Conservation (phyloP, 2,888 invertebrate species). For the Aspidapion aeneum region DNA sequence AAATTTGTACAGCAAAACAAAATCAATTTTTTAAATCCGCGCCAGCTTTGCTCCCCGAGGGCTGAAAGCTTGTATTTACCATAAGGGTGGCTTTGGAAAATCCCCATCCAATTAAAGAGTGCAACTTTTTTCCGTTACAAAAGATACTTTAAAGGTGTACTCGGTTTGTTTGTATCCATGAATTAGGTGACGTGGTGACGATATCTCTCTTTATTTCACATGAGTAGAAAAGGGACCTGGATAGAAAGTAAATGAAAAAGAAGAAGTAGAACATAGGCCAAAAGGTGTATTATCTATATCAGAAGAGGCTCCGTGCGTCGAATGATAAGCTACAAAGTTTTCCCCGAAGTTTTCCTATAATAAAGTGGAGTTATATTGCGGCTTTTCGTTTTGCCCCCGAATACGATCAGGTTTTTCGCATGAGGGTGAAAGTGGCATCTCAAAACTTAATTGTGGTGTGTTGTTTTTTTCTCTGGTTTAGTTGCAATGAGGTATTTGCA, state of each 20-base stretch:
- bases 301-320: constrained; percentile 27
- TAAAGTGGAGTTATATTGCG: constrained; percentile 17
- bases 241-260: background rate
- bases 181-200: background rate
- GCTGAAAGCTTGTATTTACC: background rate
- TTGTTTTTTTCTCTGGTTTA: no score
- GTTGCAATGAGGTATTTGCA: no score
- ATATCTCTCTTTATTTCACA: background rate
- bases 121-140: constrained; percentile 20
- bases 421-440: no score
- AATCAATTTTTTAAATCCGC: constrained; percentile 24
- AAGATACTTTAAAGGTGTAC: background rate
- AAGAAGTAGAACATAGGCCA: background rate
- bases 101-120: constrained; percentile 25
- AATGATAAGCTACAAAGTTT: constrained; percentile 30
- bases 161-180: background rate
- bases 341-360: constrained; percentile 30
- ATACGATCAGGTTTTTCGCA: no score
- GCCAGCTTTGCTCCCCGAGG: background rate
- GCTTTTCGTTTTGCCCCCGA: background rate
- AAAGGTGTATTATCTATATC: background rate
- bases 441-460: no score
- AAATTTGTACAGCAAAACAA: background rate
- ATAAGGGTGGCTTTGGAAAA: constrained; percentile 19
- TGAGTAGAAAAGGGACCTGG: background rate